Evolutionary conservation across 2,888 invertebrate genomes (phyloP), one percentile per base, ranked within the genome.

Genomic region (Argynnis bischoffii): DNA sequence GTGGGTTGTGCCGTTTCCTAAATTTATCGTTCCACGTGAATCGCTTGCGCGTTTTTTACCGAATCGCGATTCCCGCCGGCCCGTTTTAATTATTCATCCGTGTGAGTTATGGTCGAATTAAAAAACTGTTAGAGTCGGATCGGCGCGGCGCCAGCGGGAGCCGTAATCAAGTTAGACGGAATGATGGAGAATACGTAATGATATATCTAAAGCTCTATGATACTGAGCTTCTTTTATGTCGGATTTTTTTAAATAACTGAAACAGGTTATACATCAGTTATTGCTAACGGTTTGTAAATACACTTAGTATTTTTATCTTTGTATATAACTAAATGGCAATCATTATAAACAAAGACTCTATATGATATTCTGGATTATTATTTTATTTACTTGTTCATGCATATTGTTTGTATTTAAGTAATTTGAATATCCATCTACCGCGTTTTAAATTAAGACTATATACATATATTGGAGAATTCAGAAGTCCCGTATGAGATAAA

Each of bases 101-200:
- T 85, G 85, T 93, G 92, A 93, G 93, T 93, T 93, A 93, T 93
- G 92, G 92, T 88, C 90, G 91, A 93, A 93, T 93, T 93, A 93
- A 93, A 93, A 93, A 93, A 93, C 92, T 93, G 93, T 93, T 92
- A 92, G 90, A 91, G 89, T 88, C 87, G 87, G 87, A 86, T 67
- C 71, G 69, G 71, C 54, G 87, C 86, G 88, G 87, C 88, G 87
- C 89, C 88, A 87, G 81, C 86, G 87, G 87, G 88, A 81, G 78
- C 79, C 74, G 87, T 92, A 92, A 92, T 92, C 88, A 84, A 89
- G 88, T 92, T 92, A 92, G 85, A 84, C 82, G 83, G 82, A 88
- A 81, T 85, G 88, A 87, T 90, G 87, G 86, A 88, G 90, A 90
- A 91, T 90, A 86, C 86, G 80, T 88, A 89, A 91, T 90, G 85